Conservation (phyloP, 2,113 vertebrate species). For the Thinocorus orbignyianus region DNA sequence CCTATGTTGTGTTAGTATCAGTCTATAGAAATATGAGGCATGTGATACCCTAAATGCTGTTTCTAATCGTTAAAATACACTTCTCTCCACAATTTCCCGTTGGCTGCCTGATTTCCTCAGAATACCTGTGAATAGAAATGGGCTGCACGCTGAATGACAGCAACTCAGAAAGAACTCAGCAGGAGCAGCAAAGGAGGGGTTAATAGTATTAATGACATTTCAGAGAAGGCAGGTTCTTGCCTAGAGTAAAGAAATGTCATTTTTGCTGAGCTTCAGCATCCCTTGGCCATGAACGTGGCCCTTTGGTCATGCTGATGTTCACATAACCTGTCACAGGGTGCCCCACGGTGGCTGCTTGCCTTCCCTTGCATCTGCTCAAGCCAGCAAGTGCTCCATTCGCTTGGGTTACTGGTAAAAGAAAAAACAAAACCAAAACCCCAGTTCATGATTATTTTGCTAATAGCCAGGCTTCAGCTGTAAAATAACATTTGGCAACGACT, state of each 20-base stretch:
- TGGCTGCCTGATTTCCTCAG: not conserved
- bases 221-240: not conserved
- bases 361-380: not conserved
- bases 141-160: not conserved
- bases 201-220: not conserved
- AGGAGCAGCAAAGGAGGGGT: not conserved
- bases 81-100: not conserved
- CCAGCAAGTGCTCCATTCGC: not conserved
- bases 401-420: not conserved
- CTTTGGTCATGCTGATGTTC: accelerated
- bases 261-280: not conserved
- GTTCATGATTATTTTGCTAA: not conserved
- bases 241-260: not conserved
- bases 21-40: not conserved
- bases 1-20: not conserved
- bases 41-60: not conserved
- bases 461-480: not conserved
- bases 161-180: not conserved
- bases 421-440: not conserved
- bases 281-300: not conserved
- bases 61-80: not conserved
- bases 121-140: not conserved
- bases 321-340: constrained; percentile 38
- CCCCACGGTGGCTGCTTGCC: constrained; percentile 51
- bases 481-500: not conserved